Percentiles rank a stretch among this genome's conserved stretches.
phyloP scores from a whole-genome alignment of 2,797 vertebrate genomes.

The Sebastes taczanowskii region DNA sequence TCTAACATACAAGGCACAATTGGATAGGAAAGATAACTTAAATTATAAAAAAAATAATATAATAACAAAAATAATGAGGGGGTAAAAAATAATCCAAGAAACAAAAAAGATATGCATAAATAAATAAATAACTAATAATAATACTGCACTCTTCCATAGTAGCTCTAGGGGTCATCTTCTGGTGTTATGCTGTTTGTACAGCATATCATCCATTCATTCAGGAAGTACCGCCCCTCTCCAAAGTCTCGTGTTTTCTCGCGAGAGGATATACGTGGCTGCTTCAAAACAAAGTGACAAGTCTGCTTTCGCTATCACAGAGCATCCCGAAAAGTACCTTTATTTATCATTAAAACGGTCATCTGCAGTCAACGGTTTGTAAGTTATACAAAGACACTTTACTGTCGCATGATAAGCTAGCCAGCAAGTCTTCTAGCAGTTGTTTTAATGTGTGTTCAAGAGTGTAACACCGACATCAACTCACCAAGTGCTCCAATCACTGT shows the following conservation, averaged over 20 bases:
- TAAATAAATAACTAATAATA: too few relatives aligned
- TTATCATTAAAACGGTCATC: not conserved
- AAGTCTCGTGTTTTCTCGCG: conserved; percentile 44
- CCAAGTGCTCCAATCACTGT: not conserved
- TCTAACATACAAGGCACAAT: too few relatives aligned
- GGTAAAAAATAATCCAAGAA: too few relatives aligned
- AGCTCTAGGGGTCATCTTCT: too few relatives aligned
- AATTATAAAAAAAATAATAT: too few relatives aligned
- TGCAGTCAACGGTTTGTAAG: not conserved
- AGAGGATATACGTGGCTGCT: not conserved
- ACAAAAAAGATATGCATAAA: too few relatives aligned
- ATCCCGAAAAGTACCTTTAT: accelerated
- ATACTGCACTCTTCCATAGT: too few relatives aligned
- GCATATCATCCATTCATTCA: not conserved
- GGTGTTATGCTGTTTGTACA: not conserved
- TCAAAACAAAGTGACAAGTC: not conserved
- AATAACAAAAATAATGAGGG: too few relatives aligned
- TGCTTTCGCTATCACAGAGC: accelerated
- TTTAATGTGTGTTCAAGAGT: not conserved
- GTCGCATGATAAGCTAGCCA: not conserved
- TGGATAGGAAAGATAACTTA: too few relatives aligned
- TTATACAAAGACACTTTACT: not conserved
- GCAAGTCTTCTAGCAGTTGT: not conserved
- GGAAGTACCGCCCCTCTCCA: too few relatives aligned
- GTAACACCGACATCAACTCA: not conserved